Percentiles rank a stretch among this genome's conserved stretches.
Evolutionary conservation across 2,113 vertebrate species (phyloP).

Genomic region (Pomatostomus ruficeps): DNA sequence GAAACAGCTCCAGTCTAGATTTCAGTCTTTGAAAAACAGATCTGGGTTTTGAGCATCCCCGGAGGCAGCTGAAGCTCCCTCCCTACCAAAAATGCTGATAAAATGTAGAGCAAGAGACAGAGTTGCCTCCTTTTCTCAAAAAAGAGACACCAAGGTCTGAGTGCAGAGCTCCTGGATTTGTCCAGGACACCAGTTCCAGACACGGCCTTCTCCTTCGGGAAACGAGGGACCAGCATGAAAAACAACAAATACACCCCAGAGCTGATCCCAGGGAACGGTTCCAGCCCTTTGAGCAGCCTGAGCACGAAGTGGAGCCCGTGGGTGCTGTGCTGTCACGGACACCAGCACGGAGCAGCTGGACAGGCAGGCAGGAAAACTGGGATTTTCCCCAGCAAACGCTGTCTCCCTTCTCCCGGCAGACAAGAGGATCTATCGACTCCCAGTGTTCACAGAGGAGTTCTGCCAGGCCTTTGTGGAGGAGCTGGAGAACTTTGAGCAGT

Average conservation of each 20-base stretch:
- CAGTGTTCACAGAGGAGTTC: conserved; percentile 83
- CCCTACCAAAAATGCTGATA: neutral
- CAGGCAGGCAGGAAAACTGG: neutral
- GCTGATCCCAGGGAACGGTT: neutral
- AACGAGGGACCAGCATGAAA: rapidly evolving
- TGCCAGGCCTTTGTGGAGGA: conserved; percentile 85
- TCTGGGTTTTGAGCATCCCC: neutral
- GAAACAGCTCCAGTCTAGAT: neutral
- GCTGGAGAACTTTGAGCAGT: conserved; percentile 90
- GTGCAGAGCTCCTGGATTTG: neutral
- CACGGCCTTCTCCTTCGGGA: neutral
- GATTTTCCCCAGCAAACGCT: neutral
- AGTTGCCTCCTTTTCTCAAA: neutral
- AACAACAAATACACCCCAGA: neutral
- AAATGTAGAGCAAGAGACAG: neutral
- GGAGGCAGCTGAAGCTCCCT: neutral
- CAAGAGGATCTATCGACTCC: conserved; percentile 83
- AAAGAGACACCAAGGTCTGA: neutral
- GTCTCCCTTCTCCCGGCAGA: conserved; percentile 60
- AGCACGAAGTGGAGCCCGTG: neutral
- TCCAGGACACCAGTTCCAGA: neutral
- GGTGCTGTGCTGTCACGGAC: neutral
- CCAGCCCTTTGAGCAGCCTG: neutral
- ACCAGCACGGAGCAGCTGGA: neutral
- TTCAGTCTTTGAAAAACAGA: neutral